Base-by-base conservation (phyloP, 2,113 vertebrate species). In the Urocolius indicus region DNA sequence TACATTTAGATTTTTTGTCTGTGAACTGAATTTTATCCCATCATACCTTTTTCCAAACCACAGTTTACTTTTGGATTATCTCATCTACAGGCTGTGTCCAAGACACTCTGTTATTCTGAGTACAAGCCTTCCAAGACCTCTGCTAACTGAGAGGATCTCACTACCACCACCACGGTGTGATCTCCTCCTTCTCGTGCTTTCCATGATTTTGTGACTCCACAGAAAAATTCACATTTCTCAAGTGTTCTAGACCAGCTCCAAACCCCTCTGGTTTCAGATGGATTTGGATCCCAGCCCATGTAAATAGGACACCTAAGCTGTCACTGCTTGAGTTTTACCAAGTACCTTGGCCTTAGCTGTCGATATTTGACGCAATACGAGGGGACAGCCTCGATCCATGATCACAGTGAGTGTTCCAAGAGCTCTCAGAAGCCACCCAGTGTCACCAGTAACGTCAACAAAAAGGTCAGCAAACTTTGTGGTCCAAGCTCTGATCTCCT, bases 391-490 rank as follows among this genome's bases (percentile, higher is more conserved):
- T 89, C 2, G 0, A 15, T 15, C 27, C 14, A 5, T 27, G 66
- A 8, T 59, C 75, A 71, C 81, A 62, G 0, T 8, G 65, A 63
- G 43, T 16, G 80, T 46, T 71, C 76, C 80, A 75, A 41, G 69
- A 90, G 76, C 38, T 86, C 29, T 75, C 48, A 82, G 6, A 32
- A 71, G 65, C 68, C 57, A 1, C 38, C 38, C 41, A 68, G 45
- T 96, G 77, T 78, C 94, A 95, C 62, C 81, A 54, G 68, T 34
- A 75, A 82, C 2, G n/a, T 92, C 90, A 94, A 78, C 73, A 58
- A 58, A 84, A 92, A 88, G 88, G 93, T 90, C 94, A 95, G 52
- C 54, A 90, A 67, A 90, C 69, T 96, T 34, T 68, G 68, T 65
- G 81, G 61, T 68, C 79, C 83, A 55, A 95, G 55, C 58, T 85